Conservation (phyloP, 2,113 vertebrate species). For the Leptobrachium leishanense region DNA sequence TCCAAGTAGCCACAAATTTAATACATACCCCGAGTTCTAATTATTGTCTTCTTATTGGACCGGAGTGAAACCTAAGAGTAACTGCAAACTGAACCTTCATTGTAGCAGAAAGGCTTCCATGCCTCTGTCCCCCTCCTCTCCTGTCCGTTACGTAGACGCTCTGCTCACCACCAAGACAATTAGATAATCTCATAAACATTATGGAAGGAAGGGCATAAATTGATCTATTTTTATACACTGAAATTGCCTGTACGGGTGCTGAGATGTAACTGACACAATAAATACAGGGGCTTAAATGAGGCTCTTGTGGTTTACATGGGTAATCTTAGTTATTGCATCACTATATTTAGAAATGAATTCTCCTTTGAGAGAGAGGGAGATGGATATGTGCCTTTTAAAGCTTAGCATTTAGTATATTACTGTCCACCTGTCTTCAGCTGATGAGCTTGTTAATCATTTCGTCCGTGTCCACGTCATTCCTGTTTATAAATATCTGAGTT, state of each 20-base stretch:
- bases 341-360: background rate
- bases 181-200: background rate
- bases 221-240: background rate
- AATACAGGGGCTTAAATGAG: background rate
- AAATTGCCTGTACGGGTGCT: background rate
- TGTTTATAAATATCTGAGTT: too few relatives aligned
- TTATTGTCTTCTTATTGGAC: too few relatives aligned
- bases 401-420: background rate
- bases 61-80: too few relatives aligned
- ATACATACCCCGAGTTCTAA: too few relatives aligned
- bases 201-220: background rate
- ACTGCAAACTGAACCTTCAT: too few relatives aligned
- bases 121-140: background rate
- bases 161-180: conserved; percentile 2
- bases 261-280: background rate
- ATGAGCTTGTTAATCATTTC: background rate
- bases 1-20: too few relatives aligned
- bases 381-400: background rate
- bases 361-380: background rate
- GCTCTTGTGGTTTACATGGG: background rate
- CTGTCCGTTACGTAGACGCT: background rate
- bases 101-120: too few relatives aligned
- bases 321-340: background rate
- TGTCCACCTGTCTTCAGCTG: background rate
- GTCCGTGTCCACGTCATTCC: too few relatives aligned